These are phyloP conservation scores for Lemur catta DNA, from an alignment of 2,797 vertebrate species.

Conservation along the genomic window DNA sequence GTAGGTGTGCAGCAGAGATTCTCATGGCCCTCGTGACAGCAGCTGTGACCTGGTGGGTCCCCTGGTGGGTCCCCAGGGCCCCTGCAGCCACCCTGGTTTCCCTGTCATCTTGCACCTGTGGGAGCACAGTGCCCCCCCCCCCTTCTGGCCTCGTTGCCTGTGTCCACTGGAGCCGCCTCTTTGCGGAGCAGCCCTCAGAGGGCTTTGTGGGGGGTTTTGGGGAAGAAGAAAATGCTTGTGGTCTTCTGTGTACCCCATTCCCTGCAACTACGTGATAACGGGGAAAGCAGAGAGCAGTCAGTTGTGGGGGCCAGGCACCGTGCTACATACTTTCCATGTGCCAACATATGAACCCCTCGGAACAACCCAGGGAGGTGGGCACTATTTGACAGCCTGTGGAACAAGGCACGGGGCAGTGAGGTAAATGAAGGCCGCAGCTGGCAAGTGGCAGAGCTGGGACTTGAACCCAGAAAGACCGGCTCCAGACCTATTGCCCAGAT, in stretches of 20 bases:
- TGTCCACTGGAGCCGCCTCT: not conserved
- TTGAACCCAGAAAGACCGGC: not conserved
- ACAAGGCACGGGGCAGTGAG: not conserved
- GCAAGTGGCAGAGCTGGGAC: not conserved
- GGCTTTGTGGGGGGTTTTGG: not conserved
- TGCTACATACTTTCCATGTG: fast-evolving
- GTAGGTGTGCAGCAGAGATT: fast-evolving
- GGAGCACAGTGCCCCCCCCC: not conserved
- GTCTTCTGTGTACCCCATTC: not conserved
- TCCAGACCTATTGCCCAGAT: fast-evolving
- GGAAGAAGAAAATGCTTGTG: not conserved
- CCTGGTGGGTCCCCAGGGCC: not conserved
- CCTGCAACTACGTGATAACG: not conserved
- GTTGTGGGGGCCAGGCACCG: fast-evolving
- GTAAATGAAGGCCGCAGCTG: not conserved
- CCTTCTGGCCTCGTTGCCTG: not conserved
- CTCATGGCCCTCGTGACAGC: fast-evolving
- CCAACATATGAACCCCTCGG: not conserved
- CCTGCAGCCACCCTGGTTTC: not conserved
- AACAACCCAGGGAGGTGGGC: not conserved
- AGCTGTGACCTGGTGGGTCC: not conserved
- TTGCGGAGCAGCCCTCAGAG: not conserved
- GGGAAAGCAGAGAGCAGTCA: not conserved
- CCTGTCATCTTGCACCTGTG: not conserved
- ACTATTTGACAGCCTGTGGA: not conserved